Evolutionary conservation across 1,140 invertebrate genomes (phyloP).

Genomic region (Apis florea): DNA sequence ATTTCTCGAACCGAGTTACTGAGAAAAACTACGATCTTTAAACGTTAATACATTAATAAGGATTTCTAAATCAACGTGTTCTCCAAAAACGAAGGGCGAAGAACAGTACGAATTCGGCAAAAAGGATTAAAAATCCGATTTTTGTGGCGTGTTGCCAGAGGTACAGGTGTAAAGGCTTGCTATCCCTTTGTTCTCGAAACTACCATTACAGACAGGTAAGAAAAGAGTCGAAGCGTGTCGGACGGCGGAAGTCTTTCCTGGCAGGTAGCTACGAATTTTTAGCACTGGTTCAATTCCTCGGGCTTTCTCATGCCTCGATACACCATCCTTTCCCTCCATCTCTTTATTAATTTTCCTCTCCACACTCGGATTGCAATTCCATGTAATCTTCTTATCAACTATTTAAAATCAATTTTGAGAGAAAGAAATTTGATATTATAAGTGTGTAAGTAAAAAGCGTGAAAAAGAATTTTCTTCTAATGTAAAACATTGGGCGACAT

Average conservation of each 20-base stretch:
- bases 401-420: too few species aligned
- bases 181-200: slow-evolving; percentile 41
- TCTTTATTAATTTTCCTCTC: not conserved
- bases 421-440: too few species aligned
- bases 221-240: slow-evolving; percentile 40
- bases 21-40: too few species aligned
- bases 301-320: slow-evolving; percentile 6
- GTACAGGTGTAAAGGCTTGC: slow-evolving; percentile 34
- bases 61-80: not conserved
- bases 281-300: slow-evolving; percentile 18
- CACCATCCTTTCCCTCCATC: too few species aligned
- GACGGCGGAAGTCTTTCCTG: slow-evolving; percentile 44
- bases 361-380: not conserved
- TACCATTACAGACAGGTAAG: slow-evolving; percentile 40
- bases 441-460: not conserved
- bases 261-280: slow-evolving; percentile 48
- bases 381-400: not conserved
- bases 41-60: not conserved
- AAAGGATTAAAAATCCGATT: not conserved
- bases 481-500: rapidly evolving
- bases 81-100: not conserved
- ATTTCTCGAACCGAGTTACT: not conserved
- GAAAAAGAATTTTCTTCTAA: not conserved
- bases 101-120: not conserved
- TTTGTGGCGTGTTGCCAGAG: not conserved